Evolutionary conservation across 2,888 invertebrate genomes (phyloP), one percentile per base, ranked within the genome.

Genomic region (Tineola bisselliella): DNA sequence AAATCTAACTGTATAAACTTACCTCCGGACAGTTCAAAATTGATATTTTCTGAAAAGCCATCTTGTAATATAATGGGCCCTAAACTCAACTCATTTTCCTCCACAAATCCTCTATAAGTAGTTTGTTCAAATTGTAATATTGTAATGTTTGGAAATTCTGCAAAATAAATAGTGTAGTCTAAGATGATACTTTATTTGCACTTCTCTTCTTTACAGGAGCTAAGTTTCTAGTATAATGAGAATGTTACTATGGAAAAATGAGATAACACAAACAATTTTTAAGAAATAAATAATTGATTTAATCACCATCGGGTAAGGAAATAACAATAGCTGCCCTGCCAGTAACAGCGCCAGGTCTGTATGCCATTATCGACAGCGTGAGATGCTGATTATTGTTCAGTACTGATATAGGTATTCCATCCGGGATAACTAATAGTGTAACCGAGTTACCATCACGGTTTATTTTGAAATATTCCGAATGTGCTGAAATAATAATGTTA

Each of bases 81-180:
- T 1, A 73, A 61, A 10, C 59, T 63, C 11, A 81, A 61, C 8
- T 44, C 57, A 58, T 69, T 66, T 38, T 71, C 64, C 61, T 73
- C 68, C 43, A 79, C 62, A 8, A 64, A 61, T 10, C 77, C 81
- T 15, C 65, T 64, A 63, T 81, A 83, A 17, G 69, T 71, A 59
- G 70, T 73, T 64, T 72, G 70, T 10, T 73, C 65, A 69, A 82
- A 83, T 54, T 64, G 68, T 70, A 82, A 67, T 43, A 72, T 44
- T 1, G 66, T 64, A 4, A 69, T 66, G 61, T 79, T 74, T 0
- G 75, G 77, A 19, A 80, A 64, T 62, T 77, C 81, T 83, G 70
- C 58, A 78, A 74, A 44, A 44, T n/a, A n/a, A n/a, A n/a, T n/a
- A n/a, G n/a, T n/a, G n/a, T n/a, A n/a, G n/a, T n/a, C n/a, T n/a